Evolutionary conservation across 2,888 invertebrate species (phyloP).

Genomic region (Drosophila mayaguana): DNA sequence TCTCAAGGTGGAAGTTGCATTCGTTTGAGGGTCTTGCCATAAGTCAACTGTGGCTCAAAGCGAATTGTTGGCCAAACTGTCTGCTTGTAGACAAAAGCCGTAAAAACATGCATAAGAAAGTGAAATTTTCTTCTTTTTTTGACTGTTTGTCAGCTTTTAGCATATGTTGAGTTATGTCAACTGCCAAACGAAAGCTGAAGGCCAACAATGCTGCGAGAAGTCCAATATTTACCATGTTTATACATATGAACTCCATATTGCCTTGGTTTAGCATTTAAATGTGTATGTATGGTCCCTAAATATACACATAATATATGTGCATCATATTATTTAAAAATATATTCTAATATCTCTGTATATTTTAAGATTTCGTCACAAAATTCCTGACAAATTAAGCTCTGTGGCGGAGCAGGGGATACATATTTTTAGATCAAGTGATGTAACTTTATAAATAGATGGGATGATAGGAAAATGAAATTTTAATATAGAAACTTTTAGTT

Average conservation of each 20-base stretch:
- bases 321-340: background rate
- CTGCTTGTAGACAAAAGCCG: slow-evolving; percentile 49
- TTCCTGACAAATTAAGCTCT: background rate
- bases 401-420: background rate
- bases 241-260: background rate
- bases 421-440: slow-evolving; percentile 7
- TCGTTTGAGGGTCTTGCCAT: slow-evolving; percentile 49
- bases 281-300: background rate
- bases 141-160: slow-evolving; percentile 32
- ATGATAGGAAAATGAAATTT: background rate
- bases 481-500: background rate
- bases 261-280: background rate
- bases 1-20: slow-evolving; percentile 50
- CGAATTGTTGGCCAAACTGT: slow-evolving; percentile 36
- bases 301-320: background rate
- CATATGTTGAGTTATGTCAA: slow-evolving; percentile 44
- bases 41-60: slow-evolving; percentile 66
- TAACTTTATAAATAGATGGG: slow-evolving; percentile 6
- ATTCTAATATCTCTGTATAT: background rate
- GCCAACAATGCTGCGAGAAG: slow-evolving; percentile 29
- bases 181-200: slow-evolving; percentile 36
- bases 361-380: background rate
- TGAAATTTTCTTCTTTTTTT: slow-evolving; percentile 46
- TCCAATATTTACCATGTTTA: background rate
- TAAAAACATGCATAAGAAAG: slow-evolving; percentile 54